phyloP scores from a whole-genome alignment of 2,113 vertebrate genomes.

The Gracilinanus agilis region DNA sequence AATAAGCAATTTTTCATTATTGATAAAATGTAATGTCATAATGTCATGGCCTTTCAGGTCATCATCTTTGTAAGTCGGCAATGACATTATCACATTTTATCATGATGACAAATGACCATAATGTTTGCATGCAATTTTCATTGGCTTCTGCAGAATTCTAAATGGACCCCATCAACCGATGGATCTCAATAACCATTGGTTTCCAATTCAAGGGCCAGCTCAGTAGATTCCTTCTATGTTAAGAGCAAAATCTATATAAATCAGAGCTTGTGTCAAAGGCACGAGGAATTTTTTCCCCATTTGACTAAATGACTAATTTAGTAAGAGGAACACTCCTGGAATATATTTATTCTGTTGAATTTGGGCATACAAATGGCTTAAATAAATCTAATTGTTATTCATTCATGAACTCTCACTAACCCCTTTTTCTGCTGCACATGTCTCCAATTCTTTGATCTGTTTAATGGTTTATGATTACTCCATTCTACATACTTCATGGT shows the following conservation, averaged over 20 bases:
- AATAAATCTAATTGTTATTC: slow-evolving; percentile 45
- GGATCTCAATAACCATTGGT: slow-evolving; percentile 69
- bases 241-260: slow-evolving; percentile 40
- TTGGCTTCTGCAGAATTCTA: slow-evolving; percentile 82
- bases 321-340: slow-evolving; percentile 39
- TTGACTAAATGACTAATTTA: slow-evolving; percentile 55
- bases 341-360: slow-evolving; percentile 46
- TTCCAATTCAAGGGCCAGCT: slow-evolving; percentile 35
- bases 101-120: slow-evolving; percentile 88
- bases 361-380: slow-evolving; percentile 44
- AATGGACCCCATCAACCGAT: slow-evolving; percentile 74
- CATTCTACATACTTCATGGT: slow-evolving; percentile 70
- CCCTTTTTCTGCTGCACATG: slow-evolving; percentile 36
- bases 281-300: not conserved
- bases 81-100: slow-evolving; percentile 88
- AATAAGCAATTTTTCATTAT: slow-evolving; percentile 89
- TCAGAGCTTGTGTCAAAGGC: slow-evolving; percentile 37
- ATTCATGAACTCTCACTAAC: slow-evolving; percentile 69
- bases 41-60: slow-evolving; percentile 89
- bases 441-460: slow-evolving; percentile 54
- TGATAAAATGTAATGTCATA: slow-evolving; percentile 91
- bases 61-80: slow-evolving; percentile 88
- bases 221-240: slow-evolving; percentile 50
- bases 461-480: slow-evolving; percentile 67
- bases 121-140: slow-evolving; percentile 87